Conservation (phyloP, 92 coral and sea anemone genomes). For the Zoanthus solanderi region DNA sequence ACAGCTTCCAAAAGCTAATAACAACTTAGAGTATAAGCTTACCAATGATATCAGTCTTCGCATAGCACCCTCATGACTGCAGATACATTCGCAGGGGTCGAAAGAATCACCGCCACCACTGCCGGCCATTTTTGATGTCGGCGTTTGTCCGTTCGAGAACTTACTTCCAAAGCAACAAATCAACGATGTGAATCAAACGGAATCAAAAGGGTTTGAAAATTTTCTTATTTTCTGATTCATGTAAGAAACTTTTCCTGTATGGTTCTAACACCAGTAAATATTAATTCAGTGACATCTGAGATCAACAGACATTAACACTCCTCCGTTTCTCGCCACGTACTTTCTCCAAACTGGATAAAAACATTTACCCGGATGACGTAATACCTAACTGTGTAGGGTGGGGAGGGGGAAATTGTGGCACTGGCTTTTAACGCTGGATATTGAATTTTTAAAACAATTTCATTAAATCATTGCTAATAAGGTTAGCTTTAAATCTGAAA, state of each 20-base stretch:
- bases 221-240: neutral
- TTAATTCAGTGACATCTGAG: neutral
- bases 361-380: constrained; percentile 72
- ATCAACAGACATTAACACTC: constrained; percentile 16
- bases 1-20: neutral
- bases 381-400: constrained; percentile 21
- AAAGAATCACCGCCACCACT: constrained; percentile 84
- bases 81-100: constrained; percentile 98
- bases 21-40: constrained; percentile 38
- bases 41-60: constrained; percentile 95
- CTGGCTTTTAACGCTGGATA: neutral
- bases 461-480: neutral
- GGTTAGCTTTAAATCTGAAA: neutral
- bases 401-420: constrained; percentile 12
- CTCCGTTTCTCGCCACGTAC: constrained; percentile 73
- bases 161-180: neutral
- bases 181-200: neutral
- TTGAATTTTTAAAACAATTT: neutral
- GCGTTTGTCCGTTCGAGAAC: constrained; percentile 35
- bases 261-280: neutral
- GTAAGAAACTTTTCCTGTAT: neutral
- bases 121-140: constrained; percentile 73
- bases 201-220: neutral
- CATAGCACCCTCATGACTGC: constrained; percentile 98
- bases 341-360: constrained; percentile 51